Conservation (phyloP, 2,113 vertebrate genomes). For the Eleginops maclovinus region DNA sequence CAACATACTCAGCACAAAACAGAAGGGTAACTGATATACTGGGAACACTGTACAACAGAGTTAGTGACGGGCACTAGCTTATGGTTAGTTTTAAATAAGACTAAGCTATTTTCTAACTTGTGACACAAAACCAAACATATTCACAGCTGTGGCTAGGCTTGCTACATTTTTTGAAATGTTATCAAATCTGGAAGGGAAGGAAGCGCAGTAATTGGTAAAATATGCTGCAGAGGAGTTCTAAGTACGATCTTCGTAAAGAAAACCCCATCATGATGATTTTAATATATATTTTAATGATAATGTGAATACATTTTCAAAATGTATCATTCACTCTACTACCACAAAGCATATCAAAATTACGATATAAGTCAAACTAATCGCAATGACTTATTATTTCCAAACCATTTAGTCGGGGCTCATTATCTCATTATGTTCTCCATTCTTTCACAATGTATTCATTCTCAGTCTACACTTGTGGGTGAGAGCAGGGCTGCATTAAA, state of each 20-base stretch:
- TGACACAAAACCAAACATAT: background rate
- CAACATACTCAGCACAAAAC: slow-evolving; percentile 9
- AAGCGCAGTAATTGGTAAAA: too few species aligned
- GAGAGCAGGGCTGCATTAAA: slow-evolving; percentile 1
- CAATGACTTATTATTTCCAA: too few species aligned
- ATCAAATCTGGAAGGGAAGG: too few species aligned
- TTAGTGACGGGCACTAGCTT: background rate
- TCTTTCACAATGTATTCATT: background rate
- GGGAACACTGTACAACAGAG: background rate
- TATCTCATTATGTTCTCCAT: background rate
- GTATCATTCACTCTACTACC: too few species aligned
- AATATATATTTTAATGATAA: too few species aligned
- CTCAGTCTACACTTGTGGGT: background rate
- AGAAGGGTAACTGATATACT: background rate
- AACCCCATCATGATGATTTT: too few species aligned
- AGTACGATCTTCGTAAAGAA: too few species aligned
- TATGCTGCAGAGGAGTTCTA: too few species aligned
- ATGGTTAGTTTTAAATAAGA: background rate
- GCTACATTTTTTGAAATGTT: too few species aligned
- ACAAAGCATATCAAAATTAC: too few species aligned
- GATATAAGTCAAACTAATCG: too few species aligned
- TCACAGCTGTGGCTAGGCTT: background rate
- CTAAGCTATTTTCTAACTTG: background rate
- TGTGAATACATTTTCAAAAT: too few species aligned
- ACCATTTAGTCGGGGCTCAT: background rate